Conservation (phyloP, 1,140 invertebrate genomes). For the Meloidogyne chitwoodi region DNA sequence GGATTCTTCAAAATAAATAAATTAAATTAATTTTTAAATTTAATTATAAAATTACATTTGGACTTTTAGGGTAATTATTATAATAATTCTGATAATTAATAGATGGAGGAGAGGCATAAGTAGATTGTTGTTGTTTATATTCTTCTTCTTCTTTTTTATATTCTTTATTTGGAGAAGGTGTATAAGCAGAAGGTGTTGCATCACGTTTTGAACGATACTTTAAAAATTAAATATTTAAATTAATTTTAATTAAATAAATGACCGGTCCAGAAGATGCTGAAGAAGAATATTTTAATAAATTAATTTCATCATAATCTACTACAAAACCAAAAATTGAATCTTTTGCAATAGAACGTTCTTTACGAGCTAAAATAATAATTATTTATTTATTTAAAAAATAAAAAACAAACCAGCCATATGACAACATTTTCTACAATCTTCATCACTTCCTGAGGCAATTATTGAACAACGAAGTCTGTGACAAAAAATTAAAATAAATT, state of each 20-base stretch:
- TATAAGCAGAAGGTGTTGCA: background rate
- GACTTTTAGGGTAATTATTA: background rate
- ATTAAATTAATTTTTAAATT: background rate
- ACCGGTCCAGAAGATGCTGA: background rate
- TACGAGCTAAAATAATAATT: background rate
- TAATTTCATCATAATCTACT: slow-evolving; percentile 18
- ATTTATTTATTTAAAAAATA: background rate
- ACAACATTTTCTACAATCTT: slow-evolving; percentile 22
- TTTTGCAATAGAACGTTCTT: slow-evolving; percentile 10
- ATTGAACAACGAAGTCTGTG: slow-evolving; percentile 25
- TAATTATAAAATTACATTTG: background rate
- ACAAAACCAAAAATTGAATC: slow-evolving; percentile 20
- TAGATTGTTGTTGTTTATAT: background rate
- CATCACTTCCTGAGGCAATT: slow-evolving; percentile 23
- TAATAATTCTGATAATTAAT: background rate
- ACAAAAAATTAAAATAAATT: background rate
- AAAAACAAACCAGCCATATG: slow-evolving; percentile 14
- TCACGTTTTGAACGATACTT: slow-evolving; percentile 13
- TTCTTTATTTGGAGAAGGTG: background rate
- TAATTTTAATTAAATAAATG: too few species aligned
- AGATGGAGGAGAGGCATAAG: background rate
- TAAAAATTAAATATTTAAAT: background rate
- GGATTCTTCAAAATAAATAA: slow-evolving; percentile 1
- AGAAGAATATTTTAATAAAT: background rate
- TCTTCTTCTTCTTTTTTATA: background rate